Conservation (phyloP, 2,888 invertebrate species). For the Athripsodes cinereus region DNA sequence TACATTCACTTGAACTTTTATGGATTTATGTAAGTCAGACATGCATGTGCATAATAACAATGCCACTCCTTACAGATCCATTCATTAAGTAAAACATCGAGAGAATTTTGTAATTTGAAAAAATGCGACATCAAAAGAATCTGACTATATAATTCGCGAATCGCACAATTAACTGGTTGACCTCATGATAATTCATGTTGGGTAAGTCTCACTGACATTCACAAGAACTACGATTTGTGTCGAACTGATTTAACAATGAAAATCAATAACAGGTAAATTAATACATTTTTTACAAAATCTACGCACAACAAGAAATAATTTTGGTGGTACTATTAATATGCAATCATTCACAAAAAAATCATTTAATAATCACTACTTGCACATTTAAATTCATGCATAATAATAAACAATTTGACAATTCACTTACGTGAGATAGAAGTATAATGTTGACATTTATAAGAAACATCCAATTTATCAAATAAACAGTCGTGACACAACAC, state of each 20-base stretch:
- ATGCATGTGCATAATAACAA: no score
- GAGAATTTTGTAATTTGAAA: no score
- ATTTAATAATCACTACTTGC: not conserved
- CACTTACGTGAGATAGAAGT: not conserved
- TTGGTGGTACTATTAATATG: not conserved
- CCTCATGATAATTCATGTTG: not conserved
- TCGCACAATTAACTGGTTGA: not conserved
- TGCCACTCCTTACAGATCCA: no score
- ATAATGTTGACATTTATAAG: not conserved
- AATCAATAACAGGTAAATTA: not conserved
- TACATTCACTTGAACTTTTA: no score
- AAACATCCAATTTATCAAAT: not conserved
- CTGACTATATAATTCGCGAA: no score
- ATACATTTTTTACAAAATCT: no score
- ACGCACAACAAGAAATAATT: not conserved
- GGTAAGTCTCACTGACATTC: not conserved
- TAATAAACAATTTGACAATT: slow-evolving; percentile 2
- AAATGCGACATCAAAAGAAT: no score
- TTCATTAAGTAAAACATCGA: no score
- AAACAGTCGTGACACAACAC: not conserved
- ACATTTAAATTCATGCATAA: not conserved
- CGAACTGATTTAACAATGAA: not conserved
- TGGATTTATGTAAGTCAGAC: no score
- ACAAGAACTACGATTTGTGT: not conserved
- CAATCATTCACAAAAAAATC: not conserved